Evolutionary conservation across 2,888 invertebrate species (phyloP).

Genomic region (Drosophila longiperda): DNA sequence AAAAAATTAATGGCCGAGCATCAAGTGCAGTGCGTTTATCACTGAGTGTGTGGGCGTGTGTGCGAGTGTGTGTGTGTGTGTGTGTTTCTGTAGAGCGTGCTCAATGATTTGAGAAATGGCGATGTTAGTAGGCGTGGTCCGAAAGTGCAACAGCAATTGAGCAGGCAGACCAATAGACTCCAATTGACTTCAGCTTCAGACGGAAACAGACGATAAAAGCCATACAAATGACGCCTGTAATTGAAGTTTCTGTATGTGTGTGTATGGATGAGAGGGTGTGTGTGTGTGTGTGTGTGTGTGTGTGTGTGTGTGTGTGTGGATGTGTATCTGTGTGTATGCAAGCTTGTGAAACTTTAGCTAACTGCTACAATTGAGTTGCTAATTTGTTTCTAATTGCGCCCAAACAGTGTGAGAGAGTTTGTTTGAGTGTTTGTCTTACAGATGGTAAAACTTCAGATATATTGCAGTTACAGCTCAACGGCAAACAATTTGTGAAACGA

Average conservation of each 20-base stretch:
- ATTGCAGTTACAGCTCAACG: constrained; percentile 61
- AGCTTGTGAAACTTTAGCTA: constrained; percentile 39
- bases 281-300: constrained; percentile 3
- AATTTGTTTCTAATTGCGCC: constrained; percentile 58
- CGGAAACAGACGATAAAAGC: constrained; percentile 54
- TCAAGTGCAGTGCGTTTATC: constrained; percentile 61
- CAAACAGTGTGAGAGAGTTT: constrained; percentile 4
- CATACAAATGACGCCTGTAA: constrained; percentile 43
- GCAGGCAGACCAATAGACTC: constrained; percentile 34
- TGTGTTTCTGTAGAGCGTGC: constrained; percentile 20
- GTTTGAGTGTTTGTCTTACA: constrained; percentile 12
- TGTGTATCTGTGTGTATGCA: constrained; percentile 5
- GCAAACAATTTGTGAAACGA: constrained; percentile 81
- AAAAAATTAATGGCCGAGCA: constrained; percentile 59
- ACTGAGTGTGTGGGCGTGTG: constrained; percentile 30
- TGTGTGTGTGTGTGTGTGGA: background rate
- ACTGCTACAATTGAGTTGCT: constrained; percentile 50
- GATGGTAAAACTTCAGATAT: background rate
- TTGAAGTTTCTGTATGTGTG: constrained; percentile 14
- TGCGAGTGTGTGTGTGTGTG: constrained; percentile 17
- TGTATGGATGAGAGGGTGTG: constrained; percentile 6
- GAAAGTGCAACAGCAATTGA: constrained; percentile 24
- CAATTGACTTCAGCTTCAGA: constrained; percentile 22
- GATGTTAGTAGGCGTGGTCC: constrained; percentile 45
- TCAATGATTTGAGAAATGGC: constrained; percentile 33